Conservation (phyloP, 2,888 invertebrate genomes). For the Alloplasta piceator region DNA sequence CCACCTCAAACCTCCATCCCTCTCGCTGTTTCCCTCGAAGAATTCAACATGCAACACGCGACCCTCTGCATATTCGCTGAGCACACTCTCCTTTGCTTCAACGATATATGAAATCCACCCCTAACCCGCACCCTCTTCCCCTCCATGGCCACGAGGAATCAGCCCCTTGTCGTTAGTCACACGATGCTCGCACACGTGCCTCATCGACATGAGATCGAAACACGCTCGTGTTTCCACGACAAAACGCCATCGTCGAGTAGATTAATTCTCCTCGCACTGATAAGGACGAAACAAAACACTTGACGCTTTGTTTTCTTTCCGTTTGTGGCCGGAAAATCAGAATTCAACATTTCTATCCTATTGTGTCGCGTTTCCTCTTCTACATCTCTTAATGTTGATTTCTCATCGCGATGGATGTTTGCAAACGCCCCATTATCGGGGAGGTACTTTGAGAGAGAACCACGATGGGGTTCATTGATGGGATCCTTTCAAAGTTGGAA, state of each 20-base stretch:
- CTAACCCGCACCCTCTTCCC: slow-evolving; percentile 35
- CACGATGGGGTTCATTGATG: slow-evolving; percentile 51
- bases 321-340: neutral
- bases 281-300: slow-evolving; percentile 48
- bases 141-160: slow-evolving; percentile 18
- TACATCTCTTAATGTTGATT: neutral
- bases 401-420: neutral
- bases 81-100: slow-evolving; percentile 44
- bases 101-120: slow-evolving; percentile 52
- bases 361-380: neutral
- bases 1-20: slow-evolving; percentile 25
- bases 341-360: neutral
- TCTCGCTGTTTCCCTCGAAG: slow-evolving; percentile 35
- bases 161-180: slow-evolving; percentile 59
- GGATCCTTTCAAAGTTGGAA: slow-evolving; percentile 47
- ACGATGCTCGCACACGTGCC: slow-evolving; percentile 49
- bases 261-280: slow-evolving; percentile 53
- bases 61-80: slow-evolving; percentile 53
- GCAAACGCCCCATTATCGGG: slow-evolving; percentile 9
- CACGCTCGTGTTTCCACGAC: slow-evolving; percentile 47
- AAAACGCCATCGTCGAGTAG: slow-evolving; percentile 46
- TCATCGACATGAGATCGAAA: slow-evolving; percentile 51
- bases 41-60: slow-evolving; percentile 55
- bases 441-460: slow-evolving; percentile 18
- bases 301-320: neutral